Evolutionary conservation across 2,797 vertebrate species (phyloP).

Genomic region (Amblyraja radiata): DNA sequence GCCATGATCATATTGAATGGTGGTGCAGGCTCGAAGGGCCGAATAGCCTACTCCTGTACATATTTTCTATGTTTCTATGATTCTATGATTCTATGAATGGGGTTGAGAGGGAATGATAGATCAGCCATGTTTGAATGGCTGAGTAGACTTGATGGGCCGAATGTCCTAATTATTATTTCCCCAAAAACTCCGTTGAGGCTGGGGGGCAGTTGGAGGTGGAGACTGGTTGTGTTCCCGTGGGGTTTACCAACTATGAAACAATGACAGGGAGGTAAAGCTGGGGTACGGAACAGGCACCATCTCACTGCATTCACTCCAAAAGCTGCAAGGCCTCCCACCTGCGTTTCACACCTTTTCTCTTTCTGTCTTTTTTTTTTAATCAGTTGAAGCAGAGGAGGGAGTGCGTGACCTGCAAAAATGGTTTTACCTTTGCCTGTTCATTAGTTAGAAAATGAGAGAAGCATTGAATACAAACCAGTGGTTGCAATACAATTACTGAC

Average conservation of each 20-base stretch:
- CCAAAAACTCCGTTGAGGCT: background rate
- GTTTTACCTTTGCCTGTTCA: constrained; percentile 75
- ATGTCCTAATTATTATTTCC: background rate
- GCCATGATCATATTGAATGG: no score
- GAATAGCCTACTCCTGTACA: no score
- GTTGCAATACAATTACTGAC: constrained; percentile 89
- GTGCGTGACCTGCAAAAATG: constrained; percentile 65
- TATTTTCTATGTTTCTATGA: no score
- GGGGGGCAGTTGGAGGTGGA: background rate
- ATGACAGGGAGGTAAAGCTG: background rate
- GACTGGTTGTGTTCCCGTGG: background rate
- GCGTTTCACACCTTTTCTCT: background rate
- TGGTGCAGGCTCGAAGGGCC: no score
- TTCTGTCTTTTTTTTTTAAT: background rate
- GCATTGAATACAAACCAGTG: constrained; percentile 87
- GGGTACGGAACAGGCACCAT: background rate
- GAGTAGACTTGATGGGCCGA: no score
- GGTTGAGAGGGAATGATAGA: no score
- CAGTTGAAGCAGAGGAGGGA: background rate
- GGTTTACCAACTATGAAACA: background rate
- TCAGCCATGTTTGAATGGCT: no score
- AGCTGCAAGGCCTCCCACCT: background rate
- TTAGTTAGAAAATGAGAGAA: constrained; percentile 81
- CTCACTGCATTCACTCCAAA: background rate
- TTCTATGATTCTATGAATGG: no score